Evolutionary conservation across 2,888 invertebrate species (phyloP), one percentile per base, ranked within the genome.

Genomic region (Metacarcinus magister): DNA sequence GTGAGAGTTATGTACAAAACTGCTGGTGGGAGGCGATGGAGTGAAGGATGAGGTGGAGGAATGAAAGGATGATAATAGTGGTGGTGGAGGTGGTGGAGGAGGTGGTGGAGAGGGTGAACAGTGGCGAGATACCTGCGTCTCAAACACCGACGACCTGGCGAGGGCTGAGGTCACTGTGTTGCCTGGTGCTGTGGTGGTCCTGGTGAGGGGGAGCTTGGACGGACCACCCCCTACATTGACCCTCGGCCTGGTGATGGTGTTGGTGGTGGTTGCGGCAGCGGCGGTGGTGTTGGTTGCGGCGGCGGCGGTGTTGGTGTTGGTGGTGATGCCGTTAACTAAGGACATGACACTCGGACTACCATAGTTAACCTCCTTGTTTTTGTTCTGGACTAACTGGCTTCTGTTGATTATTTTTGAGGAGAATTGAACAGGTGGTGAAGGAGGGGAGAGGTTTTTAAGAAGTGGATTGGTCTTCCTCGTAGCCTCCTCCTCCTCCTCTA

Each of bases 331-430:
- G n/a, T 44, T 93, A 2, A 4, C 23, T 43, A 75, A 44, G 23
- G 39, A 1, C 13, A 13, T 10, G 46, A 19, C 16, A 32, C 32
- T 10, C 8, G 16, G 2, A 28, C 32, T 82, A 0, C 28, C 82
- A 32, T 28, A 16, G 13, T 23, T 82, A 8, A 32, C 32, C 32
- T 28, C 32, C 32, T 82, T 82, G 67, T 90, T 60, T 23, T 43
- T 75, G 39, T 39, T 91, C 28, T 93, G 75, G n/a, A 32, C 82
- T 13, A 60, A 16, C 10, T 28, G 44, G 89, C 95, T 95, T 44
- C 92, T 96, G 67, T 54, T 92, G 48, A 96, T 96, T n/a, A 96
- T 96, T 92, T 95, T 96, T 10, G 96, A 96, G 39, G 87, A 67
- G 82, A 96, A 92, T 93, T 92, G 87, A 48, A 67, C 39, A 28